Conservation (phyloP, 2,888 invertebrate genomes). For the Anodontia alba region DNA sequence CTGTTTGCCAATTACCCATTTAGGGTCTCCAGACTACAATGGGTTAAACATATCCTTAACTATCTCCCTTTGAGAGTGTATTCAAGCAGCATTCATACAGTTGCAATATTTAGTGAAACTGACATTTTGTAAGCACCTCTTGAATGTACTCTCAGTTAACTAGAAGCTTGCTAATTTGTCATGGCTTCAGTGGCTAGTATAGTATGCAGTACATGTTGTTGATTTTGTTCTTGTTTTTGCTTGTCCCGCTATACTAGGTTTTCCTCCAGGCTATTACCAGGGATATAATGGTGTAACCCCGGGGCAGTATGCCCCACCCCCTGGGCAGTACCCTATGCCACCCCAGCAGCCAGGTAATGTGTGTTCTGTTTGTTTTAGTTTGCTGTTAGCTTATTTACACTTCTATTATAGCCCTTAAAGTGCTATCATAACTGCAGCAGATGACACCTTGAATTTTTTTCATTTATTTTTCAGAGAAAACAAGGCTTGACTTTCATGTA, state of each 20-base stretch:
- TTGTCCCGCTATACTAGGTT: conserved; percentile 34
- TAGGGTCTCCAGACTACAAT: no score
- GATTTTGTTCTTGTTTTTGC: conserved; percentile 20
- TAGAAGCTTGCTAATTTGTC: background rate
- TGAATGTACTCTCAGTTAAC: background rate
- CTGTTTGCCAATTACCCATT: no score
- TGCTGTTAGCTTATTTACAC: background rate
- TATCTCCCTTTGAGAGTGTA: no score
- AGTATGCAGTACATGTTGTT: background rate
- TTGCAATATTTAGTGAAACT: no score
- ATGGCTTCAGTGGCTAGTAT: background rate
- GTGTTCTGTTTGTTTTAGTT: background rate
- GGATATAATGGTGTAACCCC: conserved; percentile 32
- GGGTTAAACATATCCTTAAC: no score
- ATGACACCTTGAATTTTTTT: no score
- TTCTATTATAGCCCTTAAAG: no score
- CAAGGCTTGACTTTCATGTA: no score
- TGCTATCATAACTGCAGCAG: no score
- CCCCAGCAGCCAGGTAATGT: conserved; percentile 56
- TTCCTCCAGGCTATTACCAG: conserved; percentile 47
- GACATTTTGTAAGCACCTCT: no score
- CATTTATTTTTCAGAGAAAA: no score
- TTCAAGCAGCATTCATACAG: no score
- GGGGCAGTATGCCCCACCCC: conserved; percentile 34
- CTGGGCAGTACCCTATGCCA: conserved; percentile 50